A percentile compares a stretch with the other conserved stretches of the same genome.
Evolutionary conservation across 2,888 invertebrate species (phyloP).

Genomic region (Zaprionus bogoriensis): DNA sequence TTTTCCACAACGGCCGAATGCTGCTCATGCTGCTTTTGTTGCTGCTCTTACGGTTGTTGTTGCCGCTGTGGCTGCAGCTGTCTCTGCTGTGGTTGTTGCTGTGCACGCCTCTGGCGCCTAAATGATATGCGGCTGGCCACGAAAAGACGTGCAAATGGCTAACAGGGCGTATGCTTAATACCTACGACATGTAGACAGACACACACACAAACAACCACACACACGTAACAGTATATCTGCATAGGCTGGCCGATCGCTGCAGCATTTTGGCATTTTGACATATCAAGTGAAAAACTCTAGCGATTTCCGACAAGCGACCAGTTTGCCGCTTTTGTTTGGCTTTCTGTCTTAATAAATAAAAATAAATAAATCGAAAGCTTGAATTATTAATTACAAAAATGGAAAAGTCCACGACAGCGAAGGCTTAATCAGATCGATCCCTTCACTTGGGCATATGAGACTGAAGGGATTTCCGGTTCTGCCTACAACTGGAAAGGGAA

Average conservation of each 20-base stretch:
- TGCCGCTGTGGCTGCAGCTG: constrained; percentile 16
- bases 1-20: constrained; percentile 33
- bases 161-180: constrained; percentile 70
- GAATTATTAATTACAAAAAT: constrained; percentile 17
- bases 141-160: constrained; percentile 47
- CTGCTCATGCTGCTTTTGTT: constrained; percentile 3
- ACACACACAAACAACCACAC: constrained; percentile 20
- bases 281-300: constrained; percentile 68
- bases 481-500: neutral
- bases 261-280: constrained; percentile 67
- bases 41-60: constrained; percentile 10
- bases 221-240: constrained; percentile 6
- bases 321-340: constrained; percentile 34
- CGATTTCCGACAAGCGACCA: constrained; percentile 70
- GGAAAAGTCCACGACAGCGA: constrained; percentile 23
- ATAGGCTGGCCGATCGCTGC: constrained; percentile 20
- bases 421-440: constrained; percentile 10
- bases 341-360: constrained; percentile 38
- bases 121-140: constrained; percentile 65
- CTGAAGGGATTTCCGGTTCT: constrained; percentile 14
- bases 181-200: constrained; percentile 18
- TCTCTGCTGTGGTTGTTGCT: constrained; percentile 7
- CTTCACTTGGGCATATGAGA: constrained; percentile 6
- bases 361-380: constrained; percentile 57
- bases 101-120: constrained; percentile 67